Evolutionary conservation across 2,888 invertebrate species (phyloP), one percentile per base, ranked within the genome.

Genomic region (Zelleria hepariella): DNA sequence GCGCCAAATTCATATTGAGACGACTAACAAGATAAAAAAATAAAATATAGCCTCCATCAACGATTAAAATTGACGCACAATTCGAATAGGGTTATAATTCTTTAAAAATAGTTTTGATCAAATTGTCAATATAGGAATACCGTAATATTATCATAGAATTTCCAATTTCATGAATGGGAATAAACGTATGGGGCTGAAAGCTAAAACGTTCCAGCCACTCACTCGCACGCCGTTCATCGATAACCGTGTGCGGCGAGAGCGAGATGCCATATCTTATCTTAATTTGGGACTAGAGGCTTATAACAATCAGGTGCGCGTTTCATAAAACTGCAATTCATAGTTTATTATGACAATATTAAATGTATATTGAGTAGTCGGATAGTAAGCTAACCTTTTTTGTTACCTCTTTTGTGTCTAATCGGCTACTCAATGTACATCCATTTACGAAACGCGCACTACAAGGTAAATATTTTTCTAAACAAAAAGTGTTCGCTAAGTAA

Each of bases 251-350:
- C n/a, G n/a, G n/a, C 49, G 21, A 49, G 18, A 25, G n/a, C 15
- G 15, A 5, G 23, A n/a, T 10, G n/a, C 6, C 18, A 23, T 25
- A 15, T 24, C 53, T 53, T 23, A 53, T 53, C 24, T 53, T 25
- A 53, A 53, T 53, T 53, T 53, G 20, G 53, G 53, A 53, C 53
- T 53, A 53, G 53, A 53, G 53, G 24, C 53, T 53, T 23, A 53
- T 23, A 53, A 53, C 23, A 53, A 25, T 21, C 5, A 49, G 20
- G n/a, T n/a, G n/a, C n/a, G n/a, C n/a, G n/a, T n/a, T n/a, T n/a
- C n/a, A n/a, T n/a, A n/a, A n/a, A n/a, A n/a, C n/a, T n/a, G n/a
- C n/a, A n/a, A n/a, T n/a, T n/a, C n/a, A n/a, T n/a, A n/a, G n/a
- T n/a, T n/a, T n/a, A n/a, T n/a, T n/a, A n/a, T n/a, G n/a, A n/a